A percentile compares a stretch with the other conserved stretches of the same genome.
phyloP scores from a whole-genome alignment of 2,888 invertebrate species.

The Ichneumoninae sp. region DNA sequence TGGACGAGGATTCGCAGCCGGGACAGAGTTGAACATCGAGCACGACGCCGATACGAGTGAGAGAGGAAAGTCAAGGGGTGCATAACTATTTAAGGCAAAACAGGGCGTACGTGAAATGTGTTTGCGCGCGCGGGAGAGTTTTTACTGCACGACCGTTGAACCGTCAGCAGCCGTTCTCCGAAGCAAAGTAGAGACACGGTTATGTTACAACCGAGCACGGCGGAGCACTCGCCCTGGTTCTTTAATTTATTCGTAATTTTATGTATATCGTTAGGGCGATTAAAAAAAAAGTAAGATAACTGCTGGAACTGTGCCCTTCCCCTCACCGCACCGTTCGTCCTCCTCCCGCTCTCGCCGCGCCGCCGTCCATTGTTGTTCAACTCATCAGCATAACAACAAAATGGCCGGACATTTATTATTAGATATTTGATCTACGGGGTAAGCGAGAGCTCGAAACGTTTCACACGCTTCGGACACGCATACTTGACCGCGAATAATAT shows the following conservation, averaged over 20 bases:
- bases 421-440: background rate
- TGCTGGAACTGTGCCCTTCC: constrained; percentile 9
- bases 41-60: background rate
- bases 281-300: constrained; percentile 37
- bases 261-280: constrained; percentile 33
- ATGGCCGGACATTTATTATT: background rate
- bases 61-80: constrained; percentile 74
- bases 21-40: constrained; percentile 15
- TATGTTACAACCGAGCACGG: constrained; percentile 16
- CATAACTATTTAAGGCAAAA: constrained; percentile 79
- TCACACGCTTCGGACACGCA: constrained; percentile 71
- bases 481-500: constrained; percentile 70
- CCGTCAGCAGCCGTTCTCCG: constrained; percentile 69
- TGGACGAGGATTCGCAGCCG: background rate
- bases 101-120: constrained; percentile 67
- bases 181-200: background rate
- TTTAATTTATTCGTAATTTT: constrained; percentile 59
- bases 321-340: too few relatives aligned
- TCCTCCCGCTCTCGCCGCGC: too few relatives aligned
- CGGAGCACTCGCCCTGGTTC: constrained; percentile 36
- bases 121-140: constrained; percentile 66
- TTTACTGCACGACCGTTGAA: constrained; percentile 78
- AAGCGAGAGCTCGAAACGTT: constrained; percentile 65
- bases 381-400: background rate
- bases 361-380: background rate